These are phyloP conservation scores for Triplophysa yarkandensis DNA, from an alignment of 2,797 vertebrate species.

Conservation along the genomic window DNA sequence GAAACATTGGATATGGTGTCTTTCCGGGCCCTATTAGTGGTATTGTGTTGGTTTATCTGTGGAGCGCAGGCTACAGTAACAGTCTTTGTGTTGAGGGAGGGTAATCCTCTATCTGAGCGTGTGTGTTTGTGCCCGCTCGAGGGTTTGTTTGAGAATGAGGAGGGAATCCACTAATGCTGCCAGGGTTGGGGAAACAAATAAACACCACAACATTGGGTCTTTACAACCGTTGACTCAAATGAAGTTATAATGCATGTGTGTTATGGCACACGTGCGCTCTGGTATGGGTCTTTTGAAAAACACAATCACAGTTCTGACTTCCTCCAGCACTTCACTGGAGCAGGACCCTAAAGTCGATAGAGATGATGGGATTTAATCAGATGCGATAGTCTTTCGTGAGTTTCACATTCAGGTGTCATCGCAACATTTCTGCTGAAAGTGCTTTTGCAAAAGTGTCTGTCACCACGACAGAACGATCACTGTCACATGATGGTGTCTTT, in stretches of 20 bases:
- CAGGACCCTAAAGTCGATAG: constrained; percentile 35
- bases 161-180: constrained; percentile 45
- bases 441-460: constrained; percentile 7
- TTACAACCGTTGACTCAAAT: constrained; percentile 46
- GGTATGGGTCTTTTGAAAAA: neutral
- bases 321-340: constrained; percentile 18
- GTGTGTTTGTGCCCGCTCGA: constrained; percentile 41
- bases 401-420: constrained; percentile 4
- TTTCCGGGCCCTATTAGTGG: constrained; percentile 80
- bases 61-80: constrained; percentile 74
- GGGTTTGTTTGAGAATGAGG: constrained; percentile 34
- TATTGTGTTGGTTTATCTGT: constrained; percentile 86
- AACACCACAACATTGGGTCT: constrained; percentile 40
- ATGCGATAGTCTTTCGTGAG: constrained; percentile 10
- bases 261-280: constrained; percentile 11
- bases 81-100: constrained; percentile 66
- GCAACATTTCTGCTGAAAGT: neutral
- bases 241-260: constrained; percentile 38
- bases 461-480: neutral
- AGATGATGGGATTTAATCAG: constrained; percentile 37
- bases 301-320: constrained; percentile 27
- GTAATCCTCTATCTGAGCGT: constrained; percentile 46
- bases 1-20: constrained; percentile 72
- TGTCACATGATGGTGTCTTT: neutral
- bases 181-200: constrained; percentile 45